These are phyloP conservation scores for Meloidogyne hapla DNA, from an alignment of 1,140 invertebrate species.

Conservation along the genomic window DNA sequence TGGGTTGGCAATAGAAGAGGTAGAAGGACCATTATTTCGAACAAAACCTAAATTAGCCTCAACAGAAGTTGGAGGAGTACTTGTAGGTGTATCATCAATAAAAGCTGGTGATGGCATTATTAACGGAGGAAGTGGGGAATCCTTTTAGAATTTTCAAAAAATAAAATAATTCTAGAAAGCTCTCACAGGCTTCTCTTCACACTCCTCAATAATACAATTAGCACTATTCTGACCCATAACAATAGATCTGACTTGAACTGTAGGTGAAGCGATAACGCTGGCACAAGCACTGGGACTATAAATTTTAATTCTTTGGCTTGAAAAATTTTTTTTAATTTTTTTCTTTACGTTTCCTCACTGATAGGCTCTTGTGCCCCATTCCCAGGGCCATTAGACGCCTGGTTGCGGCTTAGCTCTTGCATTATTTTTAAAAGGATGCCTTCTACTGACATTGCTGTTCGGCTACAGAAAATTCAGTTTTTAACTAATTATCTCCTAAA, in stretches of 20 bases:
- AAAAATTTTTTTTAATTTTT: background rate
- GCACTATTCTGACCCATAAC: conserved; percentile 10
- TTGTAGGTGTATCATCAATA: conserved; percentile 7
- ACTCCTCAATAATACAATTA: conserved; percentile 38
- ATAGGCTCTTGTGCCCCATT: conserved; percentile 21
- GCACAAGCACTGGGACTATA: background rate
- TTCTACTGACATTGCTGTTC: conserved; percentile 60
- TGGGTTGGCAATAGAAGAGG: background rate
- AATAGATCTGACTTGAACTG: conserved; percentile 21
- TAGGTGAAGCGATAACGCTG: conserved; percentile 20
- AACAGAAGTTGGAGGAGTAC: conserved; percentile 2
- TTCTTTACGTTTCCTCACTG: conserved; percentile 12
- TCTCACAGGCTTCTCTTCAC: conserved; percentile 30
- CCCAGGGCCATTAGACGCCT: conserved; percentile 4
- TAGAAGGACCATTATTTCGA: background rate
- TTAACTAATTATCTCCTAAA: no score
- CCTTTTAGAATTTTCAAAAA: conserved; percentile 17
- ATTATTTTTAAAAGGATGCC: conserved; percentile 59
- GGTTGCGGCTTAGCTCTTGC: conserved; percentile 40
- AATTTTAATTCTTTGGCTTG: no score
- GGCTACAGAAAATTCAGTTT: background rate
- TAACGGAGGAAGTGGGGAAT: conserved; percentile 29
- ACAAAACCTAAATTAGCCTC: background rate
- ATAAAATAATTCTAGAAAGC: background rate
- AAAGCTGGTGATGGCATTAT: conserved; percentile 9